phyloP scores from a whole-genome alignment of 2,113 vertebrate genomes.

The Leucoraja erinaceus region DNA sequence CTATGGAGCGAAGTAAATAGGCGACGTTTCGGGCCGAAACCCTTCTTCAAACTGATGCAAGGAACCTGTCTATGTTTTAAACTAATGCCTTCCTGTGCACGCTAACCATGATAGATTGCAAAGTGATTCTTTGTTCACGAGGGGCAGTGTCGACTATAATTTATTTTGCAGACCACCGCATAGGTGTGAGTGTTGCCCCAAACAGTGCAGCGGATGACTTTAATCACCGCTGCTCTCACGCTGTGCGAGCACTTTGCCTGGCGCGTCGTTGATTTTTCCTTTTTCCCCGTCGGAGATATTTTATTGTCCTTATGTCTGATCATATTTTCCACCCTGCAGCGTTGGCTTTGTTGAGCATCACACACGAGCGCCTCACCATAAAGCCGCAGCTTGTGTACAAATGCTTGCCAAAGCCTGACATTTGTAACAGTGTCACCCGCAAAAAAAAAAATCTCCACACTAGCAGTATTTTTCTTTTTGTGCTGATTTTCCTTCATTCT shows the following conservation, averaged over 20 bases:
- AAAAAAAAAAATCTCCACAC: neutral
- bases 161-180: neutral
- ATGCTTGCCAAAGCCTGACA: neutral
- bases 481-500: neutral
- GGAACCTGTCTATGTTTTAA: neutral
- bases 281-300: neutral
- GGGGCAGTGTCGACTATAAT: neutral
- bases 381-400: neutral
- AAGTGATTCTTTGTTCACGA: neutral
- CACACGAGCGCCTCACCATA: neutral
- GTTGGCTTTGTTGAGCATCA: neutral
- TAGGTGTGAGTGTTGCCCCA: neutral
- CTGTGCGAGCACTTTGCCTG: constrained; percentile 1
- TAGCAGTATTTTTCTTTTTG: neutral
- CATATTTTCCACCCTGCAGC: constrained; percentile 29
- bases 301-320: constrained; percentile 26
- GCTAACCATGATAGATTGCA: neutral
- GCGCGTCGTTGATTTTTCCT: neutral
- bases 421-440: neutral
- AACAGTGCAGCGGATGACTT: neutral
- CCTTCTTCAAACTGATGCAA: too few species aligned
- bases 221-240: constrained; percentile 1
- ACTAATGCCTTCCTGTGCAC: constrained; percentile 22
- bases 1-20: too few species aligned
- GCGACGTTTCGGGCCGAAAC: too few species aligned